Conservation (phyloP, 2,113 vertebrate genomes). For the Phalacrocorax carbo region DNA sequence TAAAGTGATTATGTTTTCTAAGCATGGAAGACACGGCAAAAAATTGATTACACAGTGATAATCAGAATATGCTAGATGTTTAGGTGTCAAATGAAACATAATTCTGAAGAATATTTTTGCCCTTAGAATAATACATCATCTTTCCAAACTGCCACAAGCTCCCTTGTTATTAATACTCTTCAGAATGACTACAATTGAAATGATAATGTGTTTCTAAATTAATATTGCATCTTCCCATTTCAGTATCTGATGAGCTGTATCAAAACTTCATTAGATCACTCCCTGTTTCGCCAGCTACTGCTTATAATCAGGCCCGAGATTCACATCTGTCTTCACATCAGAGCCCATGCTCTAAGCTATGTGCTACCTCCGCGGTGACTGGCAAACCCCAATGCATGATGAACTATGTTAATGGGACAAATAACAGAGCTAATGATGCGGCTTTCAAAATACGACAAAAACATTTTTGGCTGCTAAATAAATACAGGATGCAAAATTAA, state of each 20-base stretch:
- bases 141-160: constrained; percentile 46
- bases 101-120: constrained; percentile 56
- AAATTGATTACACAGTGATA: constrained; percentile 43
- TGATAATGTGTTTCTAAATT: constrained; percentile 69
- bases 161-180: constrained; percentile 59
- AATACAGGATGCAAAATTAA: background rate
- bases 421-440: constrained; percentile 22
- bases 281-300: constrained; percentile 50
- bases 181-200: constrained; percentile 62
- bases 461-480: background rate
- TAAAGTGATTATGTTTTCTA: constrained; percentile 12
- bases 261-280: constrained; percentile 73
- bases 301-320: background rate
- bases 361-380: background rate
- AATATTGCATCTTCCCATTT: constrained; percentile 66
- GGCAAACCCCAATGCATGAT: background rate
- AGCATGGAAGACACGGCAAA: background rate
- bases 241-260: constrained; percentile 70
- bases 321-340: background rate
- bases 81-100: constrained; percentile 66
- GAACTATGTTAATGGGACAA: background rate
- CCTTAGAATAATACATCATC: constrained; percentile 62
- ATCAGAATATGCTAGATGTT: constrained; percentile 48
- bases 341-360: background rate
- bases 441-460: background rate